Conservation (phyloP, 2,797 vertebrate species). For the Enteromius viviparus region DNA sequence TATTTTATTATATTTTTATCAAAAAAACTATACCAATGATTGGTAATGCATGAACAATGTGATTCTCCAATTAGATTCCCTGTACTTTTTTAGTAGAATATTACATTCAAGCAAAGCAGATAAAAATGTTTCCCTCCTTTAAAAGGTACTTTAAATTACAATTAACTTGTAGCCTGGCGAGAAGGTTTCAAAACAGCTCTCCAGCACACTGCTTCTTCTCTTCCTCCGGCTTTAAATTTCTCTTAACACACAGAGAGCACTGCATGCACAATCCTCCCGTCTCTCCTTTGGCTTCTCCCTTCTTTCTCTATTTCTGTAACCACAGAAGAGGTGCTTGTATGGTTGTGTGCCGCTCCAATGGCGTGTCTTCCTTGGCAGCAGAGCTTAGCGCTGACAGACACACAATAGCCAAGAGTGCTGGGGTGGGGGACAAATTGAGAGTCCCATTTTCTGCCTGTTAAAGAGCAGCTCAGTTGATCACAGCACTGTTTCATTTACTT, state of each 20-base stretch:
- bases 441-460: conserved; percentile 50
- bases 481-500: conserved; percentile 44
- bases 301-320: conserved; percentile 30
- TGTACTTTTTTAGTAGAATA: background rate
- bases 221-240: conserved; percentile 12
- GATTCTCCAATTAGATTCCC: background rate
- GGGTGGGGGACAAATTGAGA: conserved; percentile 36
- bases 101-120: background rate
- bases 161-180: background rate
- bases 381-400: conserved; percentile 49
- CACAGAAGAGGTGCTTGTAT: conserved; percentile 30
- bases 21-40: background rate
- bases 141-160: conserved; percentile 10
- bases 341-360: conserved; percentile 32
- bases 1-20: background rate
- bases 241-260: background rate
- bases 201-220: background rate
- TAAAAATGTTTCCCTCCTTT: background rate
- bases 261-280: background rate
- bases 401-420: conserved; percentile 33
- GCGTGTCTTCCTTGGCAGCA: conserved; percentile 30
- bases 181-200: conserved; percentile 1
- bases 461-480: conserved; percentile 41
- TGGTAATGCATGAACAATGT: background rate
- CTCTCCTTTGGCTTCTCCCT: conserved; percentile 35